Base-by-base conservation (phyloP, 2,888 invertebrate genomes). In the Noctua fimbriata region DNA sequence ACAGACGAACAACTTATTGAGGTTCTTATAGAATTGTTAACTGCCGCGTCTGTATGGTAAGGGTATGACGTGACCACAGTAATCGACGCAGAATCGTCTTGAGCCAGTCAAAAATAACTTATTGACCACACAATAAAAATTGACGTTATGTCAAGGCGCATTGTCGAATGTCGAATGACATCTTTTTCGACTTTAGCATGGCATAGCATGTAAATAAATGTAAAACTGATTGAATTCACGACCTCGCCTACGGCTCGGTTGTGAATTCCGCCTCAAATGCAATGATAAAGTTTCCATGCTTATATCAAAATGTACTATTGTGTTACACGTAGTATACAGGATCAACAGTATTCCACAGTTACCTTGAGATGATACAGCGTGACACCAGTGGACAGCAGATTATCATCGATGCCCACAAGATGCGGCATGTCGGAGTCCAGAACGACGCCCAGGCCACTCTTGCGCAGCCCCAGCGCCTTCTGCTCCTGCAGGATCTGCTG, bases 341-440 rank as follows among this genome's bases (percentile, higher is more conserved):
- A 32, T 65, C 41, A 41, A 24, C 5, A 66, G 24, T 24, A 67
- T 9, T 67, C n/a, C n/a, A n/a, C 76, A 36, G 0, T 88, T 89
- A 98, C 98, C 97, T 99, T 99, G 44, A 99, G 96, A 94, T 99
- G 99, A 93, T 99, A 99, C 0, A 99, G 96, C 0, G 99, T 99
- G 49, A 99, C 99, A 0, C 99, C 99, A 0, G 99, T 99, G 80
- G 98, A 99, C 69, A 99, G 97, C 69, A 98, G 95, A 94, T 99
- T 99, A 91, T 99, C 99, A 91, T 99, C 99, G 86, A 99, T 99
- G 55, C 99, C 98, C 73, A 99, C 98, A 10, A 99, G 97, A 95
- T 99, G 99, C 0, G 99, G 99, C 97, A 98, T 98, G 92, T 99
- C 99, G 0, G 99, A 99, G 94, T 99, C 99, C 72, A 99, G 95